These are phyloP conservation scores for Callocephalon fimbriatum DNA, from an alignment of 2,113 vertebrate genomes.

Conservation along the genomic window DNA sequence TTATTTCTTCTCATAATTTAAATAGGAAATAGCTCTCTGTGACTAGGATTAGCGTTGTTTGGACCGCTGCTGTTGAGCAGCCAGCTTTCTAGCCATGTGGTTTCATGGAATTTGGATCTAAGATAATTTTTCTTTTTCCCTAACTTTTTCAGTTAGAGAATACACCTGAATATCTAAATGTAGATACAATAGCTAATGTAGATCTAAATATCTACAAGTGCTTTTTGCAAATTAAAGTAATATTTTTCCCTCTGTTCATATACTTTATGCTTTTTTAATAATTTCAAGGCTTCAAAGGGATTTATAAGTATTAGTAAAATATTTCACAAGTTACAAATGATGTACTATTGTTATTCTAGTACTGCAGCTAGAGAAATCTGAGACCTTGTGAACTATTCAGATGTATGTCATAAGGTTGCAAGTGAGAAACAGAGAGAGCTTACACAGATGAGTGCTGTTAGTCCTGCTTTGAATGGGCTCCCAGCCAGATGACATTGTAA, in stretches of 20 bases:
- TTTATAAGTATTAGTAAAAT: neutral
- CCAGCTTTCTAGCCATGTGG: neutral
- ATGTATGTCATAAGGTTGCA: neutral
- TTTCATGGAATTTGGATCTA: neutral
- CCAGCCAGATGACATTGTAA: conserved; percentile 23
- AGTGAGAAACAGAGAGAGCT: neutral
- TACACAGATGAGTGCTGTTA: neutral
- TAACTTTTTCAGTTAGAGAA: neutral
- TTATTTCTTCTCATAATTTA: neutral
- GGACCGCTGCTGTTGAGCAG: neutral
- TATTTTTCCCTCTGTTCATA: neutral
- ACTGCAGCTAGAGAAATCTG: neutral
- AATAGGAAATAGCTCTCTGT: neutral
- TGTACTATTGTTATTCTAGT: neutral
- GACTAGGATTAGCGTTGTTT: neutral
- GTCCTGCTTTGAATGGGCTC: conserved; percentile 5
- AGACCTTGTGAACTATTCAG: conserved; percentile 48
- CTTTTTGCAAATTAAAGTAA: neutral
- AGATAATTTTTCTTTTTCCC: neutral
- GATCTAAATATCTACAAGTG: neutral
- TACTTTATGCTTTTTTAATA: neutral
- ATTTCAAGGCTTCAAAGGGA: neutral
- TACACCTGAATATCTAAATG: neutral
- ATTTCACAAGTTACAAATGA: neutral
- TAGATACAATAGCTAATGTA: neutral